These are phyloP conservation scores for Tachina fera DNA, from an alignment of 2,888 invertebrate genomes.

Conservation along the genomic window DNA sequence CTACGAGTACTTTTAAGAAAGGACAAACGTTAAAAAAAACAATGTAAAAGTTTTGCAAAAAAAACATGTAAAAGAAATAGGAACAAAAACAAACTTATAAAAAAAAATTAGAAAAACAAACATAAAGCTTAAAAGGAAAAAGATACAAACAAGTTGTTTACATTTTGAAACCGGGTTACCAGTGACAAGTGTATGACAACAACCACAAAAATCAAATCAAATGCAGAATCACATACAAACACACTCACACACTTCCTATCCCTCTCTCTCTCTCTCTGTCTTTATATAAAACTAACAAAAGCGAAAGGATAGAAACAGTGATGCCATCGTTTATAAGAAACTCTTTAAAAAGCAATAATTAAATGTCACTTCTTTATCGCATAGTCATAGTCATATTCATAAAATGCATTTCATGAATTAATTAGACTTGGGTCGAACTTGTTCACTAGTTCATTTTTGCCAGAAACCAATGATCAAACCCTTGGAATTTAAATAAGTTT, in stretches of 20 bases:
- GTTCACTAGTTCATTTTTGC: too few species aligned
- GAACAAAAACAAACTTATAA: slow-evolving; percentile 44
- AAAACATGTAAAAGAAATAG: slow-evolving; percentile 3
- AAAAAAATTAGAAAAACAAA: slow-evolving; percentile 31
- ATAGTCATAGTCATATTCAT: too few species aligned
- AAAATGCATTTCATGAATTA: too few species aligned
- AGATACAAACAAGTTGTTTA: slow-evolving; percentile 60
- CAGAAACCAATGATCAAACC: too few species aligned
- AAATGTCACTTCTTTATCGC: too few species aligned
- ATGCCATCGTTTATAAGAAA: too few species aligned
- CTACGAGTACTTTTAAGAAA: neutral
- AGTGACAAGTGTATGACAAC: slow-evolving; percentile 65
- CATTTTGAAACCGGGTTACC: slow-evolving; percentile 71
- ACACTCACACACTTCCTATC: neutral
- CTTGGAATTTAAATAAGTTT: too few species aligned
- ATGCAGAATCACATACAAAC: slow-evolving; percentile 20
- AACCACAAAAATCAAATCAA: slow-evolving; percentile 31
- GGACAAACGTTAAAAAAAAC: neutral
- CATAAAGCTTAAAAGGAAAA: slow-evolving; percentile 6
- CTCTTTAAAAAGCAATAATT: too few species aligned
- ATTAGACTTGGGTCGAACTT: too few species aligned
- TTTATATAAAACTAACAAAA: neutral
- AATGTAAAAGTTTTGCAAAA: neutral
- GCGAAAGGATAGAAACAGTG: neutral
- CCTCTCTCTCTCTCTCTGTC: too few species aligned